phyloP scores from a whole-genome alignment of 1,140 invertebrate genomes.

The Drosophila kepulauana region DNA sequence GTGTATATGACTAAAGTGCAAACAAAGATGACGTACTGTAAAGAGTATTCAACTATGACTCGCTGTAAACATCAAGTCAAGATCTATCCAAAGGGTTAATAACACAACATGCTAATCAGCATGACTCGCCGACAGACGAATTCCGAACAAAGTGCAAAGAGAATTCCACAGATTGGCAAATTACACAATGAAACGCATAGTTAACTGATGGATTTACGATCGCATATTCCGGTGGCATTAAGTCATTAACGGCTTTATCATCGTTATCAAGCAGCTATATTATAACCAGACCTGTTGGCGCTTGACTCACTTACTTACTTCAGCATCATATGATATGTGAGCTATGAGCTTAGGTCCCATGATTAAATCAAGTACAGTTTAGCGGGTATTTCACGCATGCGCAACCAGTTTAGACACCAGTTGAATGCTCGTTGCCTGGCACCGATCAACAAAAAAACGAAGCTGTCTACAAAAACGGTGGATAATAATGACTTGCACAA shows the following conservation, averaged over 20 bases:
- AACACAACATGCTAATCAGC: slow-evolving; percentile 33
- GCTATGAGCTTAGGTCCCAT: slow-evolving; percentile 13
- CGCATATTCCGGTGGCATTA: slow-evolving; percentile 9
- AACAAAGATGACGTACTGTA: slow-evolving; percentile 58
- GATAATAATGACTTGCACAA: slow-evolving; percentile 33
- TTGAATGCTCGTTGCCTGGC: slow-evolving; percentile 1
- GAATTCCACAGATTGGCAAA: slow-evolving; percentile 58
- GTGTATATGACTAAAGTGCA: slow-evolving; percentile 31
- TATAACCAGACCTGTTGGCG: slow-evolving; percentile 30
- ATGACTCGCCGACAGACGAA: slow-evolving; percentile 23
- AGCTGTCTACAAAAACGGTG: background rate
- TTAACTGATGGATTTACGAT: slow-evolving; percentile 48
- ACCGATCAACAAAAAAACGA: background rate
- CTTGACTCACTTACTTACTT: slow-evolving; percentile 16
- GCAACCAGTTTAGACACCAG: slow-evolving; percentile 35
- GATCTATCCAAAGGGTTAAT: slow-evolving; percentile 52
- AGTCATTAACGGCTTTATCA: background rate
- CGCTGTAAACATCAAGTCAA: slow-evolving; percentile 41
- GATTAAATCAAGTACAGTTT: slow-evolving; percentile 12
- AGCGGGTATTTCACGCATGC: slow-evolving; percentile 26
- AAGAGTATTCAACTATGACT: slow-evolving; percentile 62
- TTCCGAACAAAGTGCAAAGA: slow-evolving; percentile 10
- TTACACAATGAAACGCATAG: slow-evolving; percentile 29
- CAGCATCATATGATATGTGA: slow-evolving; percentile 1
- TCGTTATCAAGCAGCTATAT: background rate